These are phyloP conservation scores for Macrophya alboannulata DNA, from an alignment of 2,888 invertebrate genomes.

Conservation along the genomic window DNA sequence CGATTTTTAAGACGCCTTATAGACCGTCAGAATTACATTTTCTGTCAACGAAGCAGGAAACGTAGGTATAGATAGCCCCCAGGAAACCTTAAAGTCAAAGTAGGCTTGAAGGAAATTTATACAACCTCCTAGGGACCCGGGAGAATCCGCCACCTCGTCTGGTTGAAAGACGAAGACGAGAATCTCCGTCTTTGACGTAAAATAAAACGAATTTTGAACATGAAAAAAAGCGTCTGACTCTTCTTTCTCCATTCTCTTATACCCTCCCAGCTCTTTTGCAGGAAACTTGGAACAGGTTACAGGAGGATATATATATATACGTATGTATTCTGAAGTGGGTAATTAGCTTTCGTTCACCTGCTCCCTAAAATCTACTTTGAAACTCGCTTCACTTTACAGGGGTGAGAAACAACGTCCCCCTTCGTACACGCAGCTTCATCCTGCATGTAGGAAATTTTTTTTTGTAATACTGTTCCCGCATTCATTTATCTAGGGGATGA, in stretches of 20 bases:
- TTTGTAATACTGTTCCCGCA: not conserved
- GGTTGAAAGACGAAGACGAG: not conserved
- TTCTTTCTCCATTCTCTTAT: not conserved
- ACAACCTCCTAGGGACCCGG: slow-evolving; percentile 1
- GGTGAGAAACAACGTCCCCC: not conserved
- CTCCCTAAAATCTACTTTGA: not conserved
- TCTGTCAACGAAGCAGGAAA: slow-evolving; percentile 36
- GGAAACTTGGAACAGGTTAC: not conserved
- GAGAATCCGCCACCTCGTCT: not conserved
- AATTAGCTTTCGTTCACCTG: slow-evolving; percentile 21
- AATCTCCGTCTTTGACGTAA: not conserved
- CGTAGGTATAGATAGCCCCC: not conserved
- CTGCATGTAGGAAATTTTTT: too few species aligned
- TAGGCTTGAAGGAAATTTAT: slow-evolving; percentile 46
- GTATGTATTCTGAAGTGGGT: slow-evolving; percentile 19
- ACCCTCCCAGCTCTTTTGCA: not conserved
- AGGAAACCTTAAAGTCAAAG: slow-evolving; percentile 51
- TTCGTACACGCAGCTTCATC: not conserved
- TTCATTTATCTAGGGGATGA: not conserved
- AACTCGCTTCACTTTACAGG: not conserved
- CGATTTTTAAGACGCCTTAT: slow-evolving; percentile 17
- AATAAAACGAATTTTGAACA: not conserved
- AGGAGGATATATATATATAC: too few species aligned
- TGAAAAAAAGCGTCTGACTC: not conserved
- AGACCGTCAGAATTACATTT: slow-evolving; percentile 24